Evolutionary conservation across 2,113 vertebrate genomes (phyloP).

Genomic region (Litocranius walleri): DNA sequence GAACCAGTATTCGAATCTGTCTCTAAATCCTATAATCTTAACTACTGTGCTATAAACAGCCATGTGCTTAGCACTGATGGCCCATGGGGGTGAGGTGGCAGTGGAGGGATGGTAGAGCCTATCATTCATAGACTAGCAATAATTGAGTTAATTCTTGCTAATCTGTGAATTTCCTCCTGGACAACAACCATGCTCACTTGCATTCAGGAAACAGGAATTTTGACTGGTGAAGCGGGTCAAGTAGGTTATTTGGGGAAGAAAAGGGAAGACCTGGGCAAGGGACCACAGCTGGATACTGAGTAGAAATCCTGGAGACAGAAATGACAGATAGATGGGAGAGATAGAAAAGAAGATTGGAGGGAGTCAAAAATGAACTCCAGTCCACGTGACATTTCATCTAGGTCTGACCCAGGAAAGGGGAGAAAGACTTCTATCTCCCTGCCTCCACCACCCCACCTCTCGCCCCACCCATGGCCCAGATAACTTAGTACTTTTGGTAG

Average conservation of each 20-base stretch:
- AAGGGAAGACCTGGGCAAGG: neutral
- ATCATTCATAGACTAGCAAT: neutral
- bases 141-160: neutral
- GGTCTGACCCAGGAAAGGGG: neutral
- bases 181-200: neutral
- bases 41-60: neutral
- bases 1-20: neutral
- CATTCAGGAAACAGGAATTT: neutral
- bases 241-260: neutral
- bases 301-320: neutral
- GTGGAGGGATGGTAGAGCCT: neutral
- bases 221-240: neutral
- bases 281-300: neutral
- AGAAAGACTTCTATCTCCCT: neutral
- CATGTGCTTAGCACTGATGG: neutral
- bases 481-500: neutral
- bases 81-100: accelerated
- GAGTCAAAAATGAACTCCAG: neutral
- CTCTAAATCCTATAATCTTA: neutral
- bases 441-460: neutral
- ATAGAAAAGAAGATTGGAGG: neutral
- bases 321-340: neutral
- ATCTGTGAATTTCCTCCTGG: neutral
- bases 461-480: accelerated
- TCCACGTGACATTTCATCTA: neutral